Evolutionary conservation across 1,140 invertebrate genomes (phyloP), one percentile per base, ranked within the genome.

Genomic region (Zaprionus ghesquierei): DNA sequence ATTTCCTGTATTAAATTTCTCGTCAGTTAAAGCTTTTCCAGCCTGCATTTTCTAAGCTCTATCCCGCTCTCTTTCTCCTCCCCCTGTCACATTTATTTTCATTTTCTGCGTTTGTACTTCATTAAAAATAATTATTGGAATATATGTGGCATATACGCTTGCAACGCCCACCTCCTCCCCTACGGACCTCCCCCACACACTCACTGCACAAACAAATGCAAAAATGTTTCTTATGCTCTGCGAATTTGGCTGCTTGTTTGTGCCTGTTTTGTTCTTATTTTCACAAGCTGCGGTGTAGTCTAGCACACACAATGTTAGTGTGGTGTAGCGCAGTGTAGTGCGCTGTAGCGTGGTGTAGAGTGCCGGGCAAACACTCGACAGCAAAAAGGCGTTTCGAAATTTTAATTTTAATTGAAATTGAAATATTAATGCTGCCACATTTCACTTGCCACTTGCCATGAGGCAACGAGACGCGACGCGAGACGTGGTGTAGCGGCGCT

Each of bases 351-450:
- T n/a, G n/a, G 35, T 41, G 35, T 41, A 22, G 10, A 44, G 63
- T 64, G 29, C n/a, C 31, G 23, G 60, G 53, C 69, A 58, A 51
- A 33, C 53, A 58, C 68, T 63, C 38, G 68, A 70, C 58, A 54
- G 22, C 58, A 35, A 55, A 54, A 35, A 49, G 51, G 71, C 56
- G 41, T 69, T 54, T 58, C 41, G 41, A 62, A 75, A 65, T 55
- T 60, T 60, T 61, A 61, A 85, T 81, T 87, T 87, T 87, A 86
- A 86, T 87, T 81, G 78, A 72, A 87, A 69, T 64, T 72, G 69
- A 85, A 85, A 86, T 85, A 86, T 86, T 85, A 78, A 86, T 86
- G 81, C 61, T 59, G 44, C 50, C 22, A 50, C 33, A 13, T 63
- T 59, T 60, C 44, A 50, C 33, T 15, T 63, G 66, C 60, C 44